Base-by-base conservation (phyloP, 1,140 invertebrate genomes). In the Drosophila chauvacae region DNA sequence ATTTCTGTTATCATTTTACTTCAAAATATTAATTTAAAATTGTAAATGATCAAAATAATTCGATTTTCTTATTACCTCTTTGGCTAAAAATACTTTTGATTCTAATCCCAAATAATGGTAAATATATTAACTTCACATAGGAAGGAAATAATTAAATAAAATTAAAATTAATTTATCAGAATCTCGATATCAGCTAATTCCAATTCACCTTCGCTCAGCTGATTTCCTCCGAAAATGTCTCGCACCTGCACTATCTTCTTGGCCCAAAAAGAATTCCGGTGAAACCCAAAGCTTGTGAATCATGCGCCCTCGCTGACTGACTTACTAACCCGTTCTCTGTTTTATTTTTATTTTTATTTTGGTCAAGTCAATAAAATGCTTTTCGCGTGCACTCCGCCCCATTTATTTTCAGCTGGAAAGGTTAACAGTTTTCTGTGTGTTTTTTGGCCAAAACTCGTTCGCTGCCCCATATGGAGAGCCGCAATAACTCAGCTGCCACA, bases 301-400 rank as follows among this genome's bases (percentile, higher is more conserved):
- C 84, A 87, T 58, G 50, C 61, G 61, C 51, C 51, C 51, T 55
- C 33, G 53, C 48, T 30, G 39, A 35, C 41, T 77, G 80, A 70
- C 84, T 88, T 88, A 83, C 72, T 88, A 88, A 87, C 85, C 84
- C 84, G 80, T 74, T 77, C 48, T 45, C 39, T 18, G 56, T 18
- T 28, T 39, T 16, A 39, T 47, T 20, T 50, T 44, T 71, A 7
- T 20, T 33, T 51, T 51, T 4, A 30, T 71, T 80, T 58, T 77
- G 80, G 65, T 64, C 77, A 84, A 75, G 69, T 78, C 80, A 78
- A 84, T 84, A 83, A 90, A 84, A 78, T 59, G 53, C 68, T 51
- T 62, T 66, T 58, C 10, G 56, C 13, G 55, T 42, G 84, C 73
- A 59, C 30, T 41, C 50, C 60, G n/a, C 59, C 48, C 51, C 51